A percentile compares a stretch with the other conserved stretches of the same genome.
phyloP scores from a whole-genome alignment of 2,113 vertebrate species.

The Megalops atlanticus region DNA sequence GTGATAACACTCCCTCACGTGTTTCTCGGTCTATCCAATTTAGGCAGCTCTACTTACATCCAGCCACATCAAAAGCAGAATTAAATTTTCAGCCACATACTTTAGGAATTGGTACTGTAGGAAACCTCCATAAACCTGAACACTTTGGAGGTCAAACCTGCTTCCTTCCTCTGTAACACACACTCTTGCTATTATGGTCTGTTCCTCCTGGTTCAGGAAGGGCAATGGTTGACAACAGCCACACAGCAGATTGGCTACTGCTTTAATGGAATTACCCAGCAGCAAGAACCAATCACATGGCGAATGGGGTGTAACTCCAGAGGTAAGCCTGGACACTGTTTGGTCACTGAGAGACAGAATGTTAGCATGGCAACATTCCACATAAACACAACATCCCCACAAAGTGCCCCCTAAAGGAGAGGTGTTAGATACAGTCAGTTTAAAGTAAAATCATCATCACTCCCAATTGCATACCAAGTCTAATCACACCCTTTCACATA shows the following conservation, averaged over 20 bases:
- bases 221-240: neutral
- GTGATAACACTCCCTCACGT: neutral
- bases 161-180: neutral
- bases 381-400: neutral
- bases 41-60: neutral
- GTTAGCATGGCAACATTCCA: neutral
- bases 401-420: neutral
- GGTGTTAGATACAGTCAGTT: neutral
- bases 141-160: neutral
- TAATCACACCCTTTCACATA: conserved; percentile 34
- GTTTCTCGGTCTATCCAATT: neutral
- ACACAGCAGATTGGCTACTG: neutral
- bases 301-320: neutral
- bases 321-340: conserved; percentile 3
- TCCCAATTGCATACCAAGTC: conserved; percentile 41
- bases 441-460: conserved; percentile 26
- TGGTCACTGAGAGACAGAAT: neutral
- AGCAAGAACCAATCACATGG: neutral
- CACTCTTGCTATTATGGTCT: neutral
- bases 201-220: neutral
- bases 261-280: neutral
- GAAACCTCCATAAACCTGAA: neutral
- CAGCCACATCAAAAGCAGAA: neutral
- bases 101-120: no score
- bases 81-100: no score